Conservation (phyloP, 37 sponge, comb jelly and placozoan genomes). For the Aplysina aerophoba region DNA sequence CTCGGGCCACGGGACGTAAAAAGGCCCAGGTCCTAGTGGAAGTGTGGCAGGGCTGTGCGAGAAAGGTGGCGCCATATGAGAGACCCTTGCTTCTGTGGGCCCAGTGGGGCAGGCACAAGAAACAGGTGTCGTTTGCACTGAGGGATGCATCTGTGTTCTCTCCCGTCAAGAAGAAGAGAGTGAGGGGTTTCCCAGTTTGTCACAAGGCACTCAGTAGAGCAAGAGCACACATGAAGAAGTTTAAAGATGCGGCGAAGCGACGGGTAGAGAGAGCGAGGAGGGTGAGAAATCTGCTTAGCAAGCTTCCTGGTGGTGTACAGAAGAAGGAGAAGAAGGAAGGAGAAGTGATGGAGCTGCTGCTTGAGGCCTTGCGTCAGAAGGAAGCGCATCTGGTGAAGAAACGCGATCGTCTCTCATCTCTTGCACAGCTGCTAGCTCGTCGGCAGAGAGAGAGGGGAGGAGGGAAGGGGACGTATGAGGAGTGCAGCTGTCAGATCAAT, state of each 20-base stretch:
- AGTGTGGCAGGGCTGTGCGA: slow-evolving; percentile 25
- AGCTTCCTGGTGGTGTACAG: neutral
- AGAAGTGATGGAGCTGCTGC: neutral
- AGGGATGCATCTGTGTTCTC: neutral
- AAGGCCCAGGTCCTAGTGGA: slow-evolving; percentile 37
- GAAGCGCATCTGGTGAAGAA: neutral
- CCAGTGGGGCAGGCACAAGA: slow-evolving; percentile 38
- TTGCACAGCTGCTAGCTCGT: no score
- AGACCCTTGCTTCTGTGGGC: neutral
- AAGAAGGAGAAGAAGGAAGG: neutral
- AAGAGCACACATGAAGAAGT: neutral
- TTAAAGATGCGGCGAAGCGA: neutral
- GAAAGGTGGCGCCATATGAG: slow-evolving; percentile 14
- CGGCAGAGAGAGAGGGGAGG: no score
- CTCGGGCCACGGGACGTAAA: neutral
- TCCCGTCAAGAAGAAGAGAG: neutral
- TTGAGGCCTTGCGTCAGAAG: no score
- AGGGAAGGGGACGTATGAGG: no score
- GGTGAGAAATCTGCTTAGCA: neutral
- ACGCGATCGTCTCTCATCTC: no score
- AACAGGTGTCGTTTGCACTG: slow-evolving; percentile 13
- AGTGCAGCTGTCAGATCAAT: no score
- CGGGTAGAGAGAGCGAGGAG: neutral
- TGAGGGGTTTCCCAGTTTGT: neutral
- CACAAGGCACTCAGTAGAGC: neutral